phyloP scores from a whole-genome alignment of 2,113 vertebrate genomes.

The Mus spicilegus region DNA sequence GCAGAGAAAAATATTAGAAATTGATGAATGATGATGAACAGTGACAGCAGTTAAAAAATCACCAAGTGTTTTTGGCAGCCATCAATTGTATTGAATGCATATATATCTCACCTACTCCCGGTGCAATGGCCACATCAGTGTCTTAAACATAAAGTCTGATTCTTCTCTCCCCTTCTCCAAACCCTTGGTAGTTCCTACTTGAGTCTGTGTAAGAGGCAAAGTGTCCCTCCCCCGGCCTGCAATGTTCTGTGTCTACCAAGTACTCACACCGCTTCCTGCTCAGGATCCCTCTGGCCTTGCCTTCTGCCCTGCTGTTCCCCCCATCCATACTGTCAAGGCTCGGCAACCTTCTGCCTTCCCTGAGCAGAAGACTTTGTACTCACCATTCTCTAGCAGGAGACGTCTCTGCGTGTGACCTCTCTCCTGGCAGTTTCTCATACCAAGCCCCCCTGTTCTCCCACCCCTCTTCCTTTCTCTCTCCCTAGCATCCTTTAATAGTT shows the following conservation, averaged over 20 bases:
- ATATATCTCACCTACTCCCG: not conserved
- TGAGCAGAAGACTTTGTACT: not conserved
- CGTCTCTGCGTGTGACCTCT: not conserved
- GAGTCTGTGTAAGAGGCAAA: not conserved
- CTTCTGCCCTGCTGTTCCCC: not conserved
- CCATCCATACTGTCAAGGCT: not conserved
- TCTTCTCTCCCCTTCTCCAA: not conserved
- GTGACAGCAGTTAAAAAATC: not conserved
- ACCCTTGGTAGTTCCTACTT: not conserved
- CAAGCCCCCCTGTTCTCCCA: not conserved
- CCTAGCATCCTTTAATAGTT: not conserved
- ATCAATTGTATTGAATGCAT: not conserved
- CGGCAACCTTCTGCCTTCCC: not conserved
- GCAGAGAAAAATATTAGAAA: not conserved
- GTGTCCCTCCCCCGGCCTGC: not conserved
- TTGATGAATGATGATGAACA: not conserved
- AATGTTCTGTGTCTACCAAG: not conserved
- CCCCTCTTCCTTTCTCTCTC: not conserved
- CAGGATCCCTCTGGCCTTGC: not conserved
- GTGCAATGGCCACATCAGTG: not conserved
- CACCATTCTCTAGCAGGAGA: not conserved
- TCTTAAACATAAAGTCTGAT: not conserved
- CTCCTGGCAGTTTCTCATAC: not conserved
- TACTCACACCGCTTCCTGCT: not conserved
- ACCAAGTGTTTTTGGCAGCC: not conserved